phyloP scores from a whole-genome alignment of 2,888 invertebrate genomes.

The Leptinotarsa haldemani region DNA sequence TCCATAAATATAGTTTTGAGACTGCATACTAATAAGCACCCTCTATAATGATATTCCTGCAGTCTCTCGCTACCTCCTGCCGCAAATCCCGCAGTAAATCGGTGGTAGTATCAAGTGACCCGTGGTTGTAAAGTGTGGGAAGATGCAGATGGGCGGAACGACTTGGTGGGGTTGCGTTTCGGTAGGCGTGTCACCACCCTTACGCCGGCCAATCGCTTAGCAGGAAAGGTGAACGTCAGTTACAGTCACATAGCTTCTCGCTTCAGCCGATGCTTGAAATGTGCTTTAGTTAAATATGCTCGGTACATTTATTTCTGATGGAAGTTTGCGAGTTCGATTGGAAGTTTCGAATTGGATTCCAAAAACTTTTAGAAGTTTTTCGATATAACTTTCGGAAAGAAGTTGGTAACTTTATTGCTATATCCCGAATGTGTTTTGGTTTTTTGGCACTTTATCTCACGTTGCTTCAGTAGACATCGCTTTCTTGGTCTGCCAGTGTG shows the following conservation, averaged over 20 bases:
- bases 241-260: constrained; percentile 64
- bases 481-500: not conserved
- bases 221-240: constrained; percentile 59
- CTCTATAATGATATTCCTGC: constrained; percentile 25
- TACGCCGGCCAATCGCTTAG: constrained; percentile 32
- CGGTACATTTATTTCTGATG: constrained; percentile 5
- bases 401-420: not conserved
- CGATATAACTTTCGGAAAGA: constrained; percentile 3
- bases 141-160: constrained; percentile 65
- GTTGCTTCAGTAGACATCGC: not conserved
- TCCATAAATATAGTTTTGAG: constrained; percentile 13
- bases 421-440: not conserved
- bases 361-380: not conserved
- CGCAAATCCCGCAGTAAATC: constrained; percentile 60
- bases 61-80: constrained; percentile 31
- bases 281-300: constrained; percentile 58
- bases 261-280: constrained; percentile 61
- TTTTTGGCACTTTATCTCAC: not conserved
- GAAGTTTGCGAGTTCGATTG: constrained; percentile 17
- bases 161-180: constrained; percentile 56
- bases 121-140: constrained; percentile 66
- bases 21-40: constrained; percentile 22
- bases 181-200: constrained; percentile 39
- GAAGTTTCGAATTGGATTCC: constrained; percentile 18
- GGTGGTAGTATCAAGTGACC: constrained; percentile 63